Percentiles rank a stretch among this genome's conserved stretches.
phyloP scores from a whole-genome alignment of 2,113 vertebrate genomes.

The Phaethon lepturus region DNA sequence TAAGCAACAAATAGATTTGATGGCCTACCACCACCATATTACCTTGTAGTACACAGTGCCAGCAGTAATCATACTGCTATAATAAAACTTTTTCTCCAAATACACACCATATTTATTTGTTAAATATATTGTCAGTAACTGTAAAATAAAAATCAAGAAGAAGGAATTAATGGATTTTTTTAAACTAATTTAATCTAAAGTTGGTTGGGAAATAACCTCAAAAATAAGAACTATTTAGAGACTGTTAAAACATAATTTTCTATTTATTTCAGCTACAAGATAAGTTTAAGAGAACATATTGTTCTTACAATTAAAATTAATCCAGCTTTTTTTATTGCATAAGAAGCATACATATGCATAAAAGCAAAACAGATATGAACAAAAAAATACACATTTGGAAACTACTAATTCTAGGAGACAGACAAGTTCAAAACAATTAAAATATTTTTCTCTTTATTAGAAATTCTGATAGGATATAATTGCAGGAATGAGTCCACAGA shows the following conservation, averaged over 20 bases:
- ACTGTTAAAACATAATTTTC: not conserved
- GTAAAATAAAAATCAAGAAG: not conserved
- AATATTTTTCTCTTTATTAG: not conserved
- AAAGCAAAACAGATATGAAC: not conserved
- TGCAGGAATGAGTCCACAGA: not conserved
- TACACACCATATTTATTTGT: not conserved
- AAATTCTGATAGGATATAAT: not conserved
- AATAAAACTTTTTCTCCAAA: not conserved
- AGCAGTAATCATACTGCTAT: not conserved
- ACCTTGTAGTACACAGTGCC: not conserved
- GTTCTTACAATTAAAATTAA: not conserved
- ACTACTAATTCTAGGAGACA: not conserved
- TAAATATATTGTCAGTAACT: not conserved
- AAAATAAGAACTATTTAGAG: not conserved
- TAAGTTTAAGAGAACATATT: not conserved
- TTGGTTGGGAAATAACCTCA: not conserved
- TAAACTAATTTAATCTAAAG: not conserved
- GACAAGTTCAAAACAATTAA: not conserved
- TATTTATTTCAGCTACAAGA: not conserved
- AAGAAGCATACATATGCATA: not conserved
- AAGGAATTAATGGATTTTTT: not conserved
- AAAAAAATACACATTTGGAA: not conserved
- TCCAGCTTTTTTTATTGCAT: not conserved
- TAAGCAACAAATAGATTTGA: not conserved
- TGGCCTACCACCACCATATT: not conserved